Evolutionary conservation across 2,113 vertebrate genomes (phyloP), one percentile per base, ranked within the genome.

Genomic region (Poeciliopsis occidentalis): DNA sequence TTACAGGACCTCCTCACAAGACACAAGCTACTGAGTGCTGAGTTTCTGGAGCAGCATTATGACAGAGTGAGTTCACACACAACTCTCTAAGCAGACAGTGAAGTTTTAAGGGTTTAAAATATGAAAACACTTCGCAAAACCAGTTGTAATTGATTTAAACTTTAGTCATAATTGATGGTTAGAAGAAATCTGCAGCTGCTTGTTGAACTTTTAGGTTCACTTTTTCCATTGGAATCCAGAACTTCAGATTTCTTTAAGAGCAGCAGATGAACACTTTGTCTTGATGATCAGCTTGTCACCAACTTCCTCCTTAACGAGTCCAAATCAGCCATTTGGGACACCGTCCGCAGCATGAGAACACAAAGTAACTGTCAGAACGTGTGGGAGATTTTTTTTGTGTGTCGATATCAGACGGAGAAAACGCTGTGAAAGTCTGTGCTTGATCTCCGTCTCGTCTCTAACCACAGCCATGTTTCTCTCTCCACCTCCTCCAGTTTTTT

Each of bases 31-130:
- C 93, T 97, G 92, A 97, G 97, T 77, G 97, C 97, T 37, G 96
- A 98, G 88, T 98, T 97, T 91, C 94, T 99, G 95, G 97, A 99
- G 90, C 96, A 98, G 82, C 96, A 98, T 92, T 99, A 99, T 41
- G 97, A 99, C 87, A 94, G 80, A 73, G 97, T 99, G 94, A 96
- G 97, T 95, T 73, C 84, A 57, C 79, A 12, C 27, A 83, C 2
- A 64, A 26, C 10, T 60, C 29, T 77, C 32, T 7, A 24, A 41
- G 47, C 47, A 54, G 22, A 54, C 4, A 54, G 51, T 10, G 7
- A 57, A n/a, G 8, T 8, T 57, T n/a, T 57, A 57, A n/a, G 24
- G 51, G 24, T 24, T 24, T n/a, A 24, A 57, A n/a, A n/a, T 57
- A n/a, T 57, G 24, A 57, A 57, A 57, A 57, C 17, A n/a, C 22